Evolutionary conservation across 2,797 vertebrate genomes (phyloP).

Genomic region (Microctenopoma steveboyesi): DNA sequence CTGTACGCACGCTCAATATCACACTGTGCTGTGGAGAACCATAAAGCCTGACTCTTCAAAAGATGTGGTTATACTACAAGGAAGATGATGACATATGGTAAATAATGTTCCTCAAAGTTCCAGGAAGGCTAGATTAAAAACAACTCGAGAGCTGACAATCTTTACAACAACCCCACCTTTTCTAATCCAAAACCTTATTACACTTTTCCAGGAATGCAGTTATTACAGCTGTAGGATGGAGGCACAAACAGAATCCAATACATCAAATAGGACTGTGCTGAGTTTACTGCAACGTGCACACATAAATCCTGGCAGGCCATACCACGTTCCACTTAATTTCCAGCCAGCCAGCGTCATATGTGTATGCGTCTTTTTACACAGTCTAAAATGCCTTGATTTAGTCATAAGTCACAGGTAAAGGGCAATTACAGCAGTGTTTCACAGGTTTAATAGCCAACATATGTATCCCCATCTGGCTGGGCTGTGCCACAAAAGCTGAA

Average conservation of each 20-base stretch:
- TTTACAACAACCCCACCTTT: constrained; percentile 2
- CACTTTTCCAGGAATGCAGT: constrained; percentile 24
- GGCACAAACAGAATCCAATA: constrained; percentile 16
- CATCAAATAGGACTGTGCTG: constrained; percentile 22
- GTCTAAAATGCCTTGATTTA: constrained; percentile 46
- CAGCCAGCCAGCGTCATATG: neutral
- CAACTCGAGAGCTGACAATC: constrained; percentile 12
- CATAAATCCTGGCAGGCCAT: constrained; percentile 49
- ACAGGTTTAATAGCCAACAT: constrained; percentile 60
- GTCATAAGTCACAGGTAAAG: constrained; percentile 53
- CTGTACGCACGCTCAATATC: constrained; percentile 28
- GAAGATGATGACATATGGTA: constrained; percentile 22
- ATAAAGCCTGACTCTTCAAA: constrained; percentile 31
- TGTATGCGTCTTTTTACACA: constrained; percentile 17
- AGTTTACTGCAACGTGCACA: constrained; percentile 14
- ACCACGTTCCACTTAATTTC: constrained; percentile 18
- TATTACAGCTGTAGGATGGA: constrained; percentile 8
- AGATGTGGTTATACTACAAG: constrained; percentile 43
- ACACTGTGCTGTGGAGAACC: constrained; percentile 6
- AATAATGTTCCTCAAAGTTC: constrained; percentile 34
- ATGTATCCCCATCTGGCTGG: constrained; percentile 64
- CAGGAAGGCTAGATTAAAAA: constrained; percentile 35
- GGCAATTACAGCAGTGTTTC: constrained; percentile 32
- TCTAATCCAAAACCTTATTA: constrained; percentile 47
- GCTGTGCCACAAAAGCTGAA: constrained; percentile 34